Base-by-base conservation (phyloP, 2,888 invertebrate species). In the Schizaphis graminum region DNA sequence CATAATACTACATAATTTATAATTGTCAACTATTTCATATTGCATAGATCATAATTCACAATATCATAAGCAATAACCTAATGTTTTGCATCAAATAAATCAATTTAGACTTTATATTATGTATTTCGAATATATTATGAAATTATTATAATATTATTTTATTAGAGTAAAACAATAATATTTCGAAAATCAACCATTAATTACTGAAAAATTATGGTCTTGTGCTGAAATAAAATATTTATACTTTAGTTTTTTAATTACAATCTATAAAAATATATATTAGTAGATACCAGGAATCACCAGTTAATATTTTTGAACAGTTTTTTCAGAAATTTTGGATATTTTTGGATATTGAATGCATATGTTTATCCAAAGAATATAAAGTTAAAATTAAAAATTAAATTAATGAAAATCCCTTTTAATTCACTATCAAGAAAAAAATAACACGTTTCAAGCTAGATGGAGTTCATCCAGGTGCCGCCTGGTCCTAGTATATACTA, bases 61-160 rank as follows among this genome's bases (percentile, higher is more conserved):
- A 11, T 53, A 35, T 53, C 53, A 21, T 53, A 21, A 53, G 87
- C 10, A 35, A 53, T 87, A 87, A 7, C 35, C 47, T 28, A n/a
- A 88, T 35, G 49, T 87, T 87, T 87, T 21, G 53, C 87, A n/a
- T 35, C 35, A 24, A 49, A 86, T 87, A 87, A 16, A n/a, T 87
- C 5, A 87, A 49, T 87, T 49, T 21, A n/a, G n/a, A 0, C 16
- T 16, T 87, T 49, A 47, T 28, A 28, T 85, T n/a, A 49, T 44
- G 41, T 41, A 41, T 7, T 84, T 8, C 35, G 41, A 84, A 41
- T 84, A 84, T 61, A 61, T 67, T n/a, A 0, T n/a, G 67, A 28
- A 67, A 3, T n/a, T 67, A 61, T 61, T 61, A 11, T 61, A 61
- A 3, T 5, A n/a, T 26, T 61, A 67, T n/a, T 67, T 11, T 67